A percentile compares a stretch with the other conserved stretches of the same genome.
Evolutionary conservation across 2,113 vertebrate genomes (phyloP).

Genomic region (Trogon surrucura): DNA sequence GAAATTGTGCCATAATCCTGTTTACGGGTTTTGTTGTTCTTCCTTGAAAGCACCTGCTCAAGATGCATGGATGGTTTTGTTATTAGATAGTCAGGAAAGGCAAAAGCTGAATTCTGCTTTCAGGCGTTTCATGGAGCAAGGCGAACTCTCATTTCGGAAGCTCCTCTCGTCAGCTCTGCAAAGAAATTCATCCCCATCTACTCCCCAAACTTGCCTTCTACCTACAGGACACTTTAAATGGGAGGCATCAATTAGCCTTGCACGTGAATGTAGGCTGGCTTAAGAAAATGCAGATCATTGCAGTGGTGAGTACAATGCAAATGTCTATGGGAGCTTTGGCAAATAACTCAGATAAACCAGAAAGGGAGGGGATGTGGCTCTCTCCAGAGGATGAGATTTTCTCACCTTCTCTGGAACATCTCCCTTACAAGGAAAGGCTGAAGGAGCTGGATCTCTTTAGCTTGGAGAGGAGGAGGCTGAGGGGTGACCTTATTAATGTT

Average conservation of each 20-base stretch:
- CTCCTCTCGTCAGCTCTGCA: not conserved
- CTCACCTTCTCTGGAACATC: not conserved
- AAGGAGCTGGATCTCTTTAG: too few species aligned
- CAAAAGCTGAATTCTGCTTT: not conserved
- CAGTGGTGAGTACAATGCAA: not conserved
- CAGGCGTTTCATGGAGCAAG: not conserved
- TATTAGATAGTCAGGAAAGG: not conserved
- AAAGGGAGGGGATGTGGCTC: not conserved
- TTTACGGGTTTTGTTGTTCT: slow-evolving; percentile 9
- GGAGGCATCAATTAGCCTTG: not conserved
- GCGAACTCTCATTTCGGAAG: not conserved
- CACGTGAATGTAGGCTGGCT: not conserved
- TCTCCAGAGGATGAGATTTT: not conserved
- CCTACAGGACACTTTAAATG: not conserved
- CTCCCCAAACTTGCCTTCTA: not conserved
- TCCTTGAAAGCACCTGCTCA: slow-evolving; percentile 29
- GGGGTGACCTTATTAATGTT: too few species aligned
- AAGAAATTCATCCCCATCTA: not conserved
- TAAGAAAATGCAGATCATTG: not conserved
- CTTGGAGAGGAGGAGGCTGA: too few species aligned
- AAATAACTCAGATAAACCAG: not conserved
- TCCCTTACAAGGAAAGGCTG: too few species aligned
- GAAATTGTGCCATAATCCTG: slow-evolving; percentile 17
- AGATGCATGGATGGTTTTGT: not conserved
- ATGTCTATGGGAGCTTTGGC: not conserved